Evolutionary conservation across 2,888 invertebrate genomes (phyloP), one percentile per base, ranked within the genome.

Genomic region (Drosophila falleni): DNA sequence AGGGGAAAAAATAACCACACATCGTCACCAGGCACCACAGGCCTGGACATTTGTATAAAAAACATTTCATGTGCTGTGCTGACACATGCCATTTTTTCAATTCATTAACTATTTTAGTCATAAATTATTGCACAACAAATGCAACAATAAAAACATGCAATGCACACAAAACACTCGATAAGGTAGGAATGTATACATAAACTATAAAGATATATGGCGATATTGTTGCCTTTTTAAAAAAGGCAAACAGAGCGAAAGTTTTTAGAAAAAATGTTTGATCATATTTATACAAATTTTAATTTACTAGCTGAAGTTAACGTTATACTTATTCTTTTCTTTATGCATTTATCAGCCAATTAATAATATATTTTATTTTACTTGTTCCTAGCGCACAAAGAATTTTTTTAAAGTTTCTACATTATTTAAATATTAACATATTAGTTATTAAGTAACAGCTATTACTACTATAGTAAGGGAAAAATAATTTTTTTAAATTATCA

Each of bases 71-170:
- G 53, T 50, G 63, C 70, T 72, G 50, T 65, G 79, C 84, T 82
- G 84, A 81, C 81, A 81, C 77, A 81, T 63, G 71, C 74, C 74
- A 53, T 79, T 83, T 83, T 83, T 82, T 79, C 84, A 79, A 79
- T 84, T 83, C 81, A 82, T 83, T 82, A 84, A 83, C 81, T 72
- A 72, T 82, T 84, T 84, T 78, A 81, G 77, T 59, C 81, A 78
- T 83, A 83, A 83, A 81, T 81, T 78, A 66, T 58, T 54, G 67
- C 42, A 53, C 60, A 67, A 56, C 59, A 47, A 74, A 70, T 49
- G 8, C 50, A 51, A 31, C 39, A 55, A 33, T 9, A 10, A 23
- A 19, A 56, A 23, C 35, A 59, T 46, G 19, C 69, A 60, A 26
- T 59, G 11, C 53, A 49, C 42, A 64, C 15, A 64, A 29, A 5